These are phyloP conservation scores for Hestina assimilis DNA, from an alignment of 1,140 invertebrate genomes.

Conservation along the genomic window DNA sequence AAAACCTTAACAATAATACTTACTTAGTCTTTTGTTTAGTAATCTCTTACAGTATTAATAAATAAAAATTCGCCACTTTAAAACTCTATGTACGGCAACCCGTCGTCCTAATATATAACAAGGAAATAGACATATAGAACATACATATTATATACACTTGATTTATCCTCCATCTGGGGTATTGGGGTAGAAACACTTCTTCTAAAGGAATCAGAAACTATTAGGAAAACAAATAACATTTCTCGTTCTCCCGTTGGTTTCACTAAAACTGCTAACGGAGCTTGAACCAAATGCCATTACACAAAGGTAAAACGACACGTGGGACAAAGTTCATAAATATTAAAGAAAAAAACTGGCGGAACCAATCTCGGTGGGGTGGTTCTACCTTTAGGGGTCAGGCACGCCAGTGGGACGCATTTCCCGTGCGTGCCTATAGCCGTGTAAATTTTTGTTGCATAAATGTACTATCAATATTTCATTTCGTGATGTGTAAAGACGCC, in stretches of 20 bases:
- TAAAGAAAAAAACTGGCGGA: constrained; percentile 66
- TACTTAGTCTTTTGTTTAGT: not conserved
- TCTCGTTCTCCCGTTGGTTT: constrained; percentile 46
- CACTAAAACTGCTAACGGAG: constrained; percentile 46
- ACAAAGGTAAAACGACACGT: constrained; percentile 61
- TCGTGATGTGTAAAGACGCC: constrained; percentile 45
- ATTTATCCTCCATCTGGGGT: no score
- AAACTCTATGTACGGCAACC: no score
- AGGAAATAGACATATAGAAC: no score
- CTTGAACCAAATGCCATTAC: constrained; percentile 61
- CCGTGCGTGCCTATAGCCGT: constrained; percentile 50
- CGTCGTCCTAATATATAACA: no score
- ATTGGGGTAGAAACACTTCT: no score
- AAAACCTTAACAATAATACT: not conserved
- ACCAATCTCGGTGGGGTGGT: constrained; percentile 61
- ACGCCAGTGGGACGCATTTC: constrained; percentile 63
- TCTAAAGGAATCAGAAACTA: not conserved
- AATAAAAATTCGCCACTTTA: not conserved
- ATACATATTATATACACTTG: no score
- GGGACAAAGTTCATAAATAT: constrained; percentile 71
- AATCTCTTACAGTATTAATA: not conserved
- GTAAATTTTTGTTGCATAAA: constrained; percentile 67
- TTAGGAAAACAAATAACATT: constrained; percentile 5
- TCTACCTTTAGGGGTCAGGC: constrained; percentile 32
- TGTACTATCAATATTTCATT: constrained; percentile 67